A percentile compares a stretch with the other conserved stretches of the same genome.
phyloP scores from a whole-genome alignment of 2,113 vertebrate species.

The Puntigrus tetrazona region DNA sequence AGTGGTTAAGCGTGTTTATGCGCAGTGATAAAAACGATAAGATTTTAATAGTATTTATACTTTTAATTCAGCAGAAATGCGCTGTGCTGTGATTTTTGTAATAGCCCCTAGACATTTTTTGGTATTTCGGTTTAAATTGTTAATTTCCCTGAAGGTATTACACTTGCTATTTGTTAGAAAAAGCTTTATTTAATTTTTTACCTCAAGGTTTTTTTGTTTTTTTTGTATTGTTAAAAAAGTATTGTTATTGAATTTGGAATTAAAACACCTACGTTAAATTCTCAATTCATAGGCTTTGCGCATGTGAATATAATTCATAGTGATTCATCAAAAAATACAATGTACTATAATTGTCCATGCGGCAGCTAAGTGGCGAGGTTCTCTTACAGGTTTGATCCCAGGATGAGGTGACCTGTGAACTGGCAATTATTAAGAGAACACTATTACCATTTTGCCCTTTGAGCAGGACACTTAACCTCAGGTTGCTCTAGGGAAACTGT shows the following conservation, averaged over 20 bases:
- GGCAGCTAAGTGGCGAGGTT: slow-evolving; percentile 60
- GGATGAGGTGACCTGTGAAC: neutral
- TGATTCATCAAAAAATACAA: neutral
- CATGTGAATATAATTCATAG: neutral
- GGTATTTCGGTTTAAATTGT: slow-evolving; percentile 19
- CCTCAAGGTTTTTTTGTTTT: neutral
- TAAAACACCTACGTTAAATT: neutral
- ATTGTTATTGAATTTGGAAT: neutral
- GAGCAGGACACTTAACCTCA: slow-evolving; percentile 8
- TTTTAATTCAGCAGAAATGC: slow-evolving; percentile 14
- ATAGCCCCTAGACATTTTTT: neutral
- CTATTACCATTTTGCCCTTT: slow-evolving; percentile 7
- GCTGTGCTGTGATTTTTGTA: neutral
- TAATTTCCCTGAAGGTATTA: slow-evolving; percentile 1
- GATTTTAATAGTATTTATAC: slow-evolving; percentile 27
- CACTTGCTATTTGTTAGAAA: neutral
- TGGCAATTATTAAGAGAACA: slow-evolving; percentile 12
- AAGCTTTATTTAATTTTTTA: neutral
- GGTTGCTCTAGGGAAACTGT: neutral
- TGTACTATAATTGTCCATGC: neutral
- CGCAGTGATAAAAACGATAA: neutral
- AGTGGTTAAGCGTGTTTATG: neutral
- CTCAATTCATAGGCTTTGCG: neutral
- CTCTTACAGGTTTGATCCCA: slow-evolving; percentile 2
- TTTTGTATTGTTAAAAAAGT: too few relatives aligned